These are phyloP conservation scores for Lochmaea capreae DNA, from an alignment of 2,888 invertebrate genomes.

Conservation along the genomic window DNA sequence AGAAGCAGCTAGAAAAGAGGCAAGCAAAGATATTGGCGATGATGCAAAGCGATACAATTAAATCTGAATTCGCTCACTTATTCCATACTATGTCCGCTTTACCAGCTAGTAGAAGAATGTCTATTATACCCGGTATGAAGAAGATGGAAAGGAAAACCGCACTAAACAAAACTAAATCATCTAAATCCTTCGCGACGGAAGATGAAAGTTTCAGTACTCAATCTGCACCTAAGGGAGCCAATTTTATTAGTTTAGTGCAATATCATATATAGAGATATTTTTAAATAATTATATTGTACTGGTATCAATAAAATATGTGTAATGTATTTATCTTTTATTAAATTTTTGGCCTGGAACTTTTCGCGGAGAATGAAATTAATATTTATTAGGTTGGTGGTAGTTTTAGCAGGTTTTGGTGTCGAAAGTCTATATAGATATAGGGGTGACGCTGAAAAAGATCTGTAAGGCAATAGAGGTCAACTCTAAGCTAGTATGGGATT, in stretches of 20 bases:
- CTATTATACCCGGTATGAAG: constrained; percentile 64
- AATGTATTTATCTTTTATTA: no score
- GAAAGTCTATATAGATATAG: no score
- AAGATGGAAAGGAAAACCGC: constrained; percentile 1
- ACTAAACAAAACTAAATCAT: neutral
- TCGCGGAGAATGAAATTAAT: no score
- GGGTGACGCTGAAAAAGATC: no score
- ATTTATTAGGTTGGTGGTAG: no score
- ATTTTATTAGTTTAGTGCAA: constrained; percentile 8
- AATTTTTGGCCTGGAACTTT: no score
- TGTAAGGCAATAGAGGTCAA: no score
- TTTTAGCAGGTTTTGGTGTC: no score
- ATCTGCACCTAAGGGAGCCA: constrained; percentile 8
- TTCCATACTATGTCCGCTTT: constrained; percentile 66
- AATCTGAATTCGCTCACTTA: constrained; percentile 63
- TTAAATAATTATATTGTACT: neutral
- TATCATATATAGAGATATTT: constrained; percentile 5
- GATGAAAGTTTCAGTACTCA: neutral
- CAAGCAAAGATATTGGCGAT: constrained; percentile 64
- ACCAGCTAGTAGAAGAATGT: constrained; percentile 64
- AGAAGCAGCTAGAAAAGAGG: constrained; percentile 62
- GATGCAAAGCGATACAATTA: constrained; percentile 63
- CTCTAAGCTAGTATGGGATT: no score
- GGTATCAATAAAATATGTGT: neutral
- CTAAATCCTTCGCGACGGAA: neutral